A percentile compares a stretch with the other conserved stretches of the same genome.
Evolutionary conservation across 2,888 invertebrate species (phyloP).

Genomic region (Pachydiplax longipennis): DNA sequence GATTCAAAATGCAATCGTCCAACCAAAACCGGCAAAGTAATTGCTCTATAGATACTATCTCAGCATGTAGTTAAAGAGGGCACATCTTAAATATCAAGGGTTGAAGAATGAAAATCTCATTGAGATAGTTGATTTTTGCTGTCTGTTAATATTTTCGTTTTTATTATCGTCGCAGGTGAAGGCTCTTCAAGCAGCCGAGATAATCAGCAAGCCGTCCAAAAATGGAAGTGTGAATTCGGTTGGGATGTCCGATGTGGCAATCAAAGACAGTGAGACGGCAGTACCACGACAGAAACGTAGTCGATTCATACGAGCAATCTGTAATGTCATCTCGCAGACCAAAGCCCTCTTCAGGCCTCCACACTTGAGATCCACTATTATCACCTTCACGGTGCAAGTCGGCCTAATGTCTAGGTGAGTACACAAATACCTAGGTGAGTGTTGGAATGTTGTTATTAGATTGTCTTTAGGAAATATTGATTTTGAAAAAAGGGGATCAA

Average conservation of each 20-base stretch:
- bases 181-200: background rate
- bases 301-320: background rate
- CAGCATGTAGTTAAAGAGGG: too few species aligned
- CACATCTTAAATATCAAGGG: too few species aligned
- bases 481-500: too few species aligned
- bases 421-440: background rate
- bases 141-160: too few species aligned
- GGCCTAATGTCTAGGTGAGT: conserved; percentile 77
- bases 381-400: conserved; percentile 83
- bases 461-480: too few species aligned
- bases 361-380: conserved; percentile 75
- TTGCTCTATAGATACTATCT: too few species aligned
- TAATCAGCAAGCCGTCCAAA: background rate
- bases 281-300: background rate
- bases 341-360: conserved; percentile 77
- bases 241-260: background rate
- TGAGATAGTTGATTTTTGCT: too few species aligned
- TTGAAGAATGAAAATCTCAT: too few species aligned
- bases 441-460: too few species aligned
- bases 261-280: background rate
- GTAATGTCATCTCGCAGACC: conserved; percentile 64
- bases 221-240: background rate
- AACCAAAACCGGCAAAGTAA: too few species aligned
- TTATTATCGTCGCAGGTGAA: background rate
- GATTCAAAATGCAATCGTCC: too few species aligned